Evolutionary conservation across 2,888 invertebrate species (phyloP), one percentile per base, ranked within the genome.

Genomic region (Amblyjoppa fuscipennis): DNA sequence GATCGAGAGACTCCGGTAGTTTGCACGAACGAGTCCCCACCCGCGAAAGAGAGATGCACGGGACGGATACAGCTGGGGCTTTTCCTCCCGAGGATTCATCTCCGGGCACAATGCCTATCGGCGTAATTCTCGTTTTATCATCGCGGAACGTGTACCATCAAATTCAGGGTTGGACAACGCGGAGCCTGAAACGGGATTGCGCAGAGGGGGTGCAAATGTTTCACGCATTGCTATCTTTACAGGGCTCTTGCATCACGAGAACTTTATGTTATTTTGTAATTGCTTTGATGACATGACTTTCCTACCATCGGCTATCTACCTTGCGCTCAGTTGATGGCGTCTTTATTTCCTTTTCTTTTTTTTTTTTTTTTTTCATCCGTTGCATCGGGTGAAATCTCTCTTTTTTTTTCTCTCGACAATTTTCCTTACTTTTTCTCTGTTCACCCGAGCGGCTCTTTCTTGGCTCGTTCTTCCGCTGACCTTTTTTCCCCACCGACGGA

Each of bases 281-380:
- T 91, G 91, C 91, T 90, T 91, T 91, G 92, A 92, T 90, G 91
- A 90, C 90, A 89, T 87, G 81, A 84, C 87, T 86, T 87, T 88
- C 81, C 76, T 87, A 70, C 75, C 79, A 64, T 20, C 68, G 76
- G 25, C 66, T 51, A 56, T 53, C 53, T 59, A 20, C 68, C 69
- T 69, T 79, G 20, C 31, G 59, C 51, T 61, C 25, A 11, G 20
- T 25, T 34, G 34, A 13, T 31, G n/a, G 49, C 68, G 45, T 61
- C 16, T 73, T 73, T 66, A 49, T 78, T 64, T 51, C 13, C 38
- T 64, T 41, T 64, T 51, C 56, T 20, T 51, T n/a, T 49, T 64
- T 41, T 64, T 51, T 64, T 69, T 49, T 64, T 41, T 34, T 16
- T 13, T 9, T 20, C 11, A 59, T 34, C 71, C 45, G 25, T 25